Percentiles rank a stretch among this genome's conserved stretches.
These are phyloP conservation scores for Bungarus multicinctus DNA, from an alignment of 2,113 vertebrate species.

Conservation along the genomic window DNA sequence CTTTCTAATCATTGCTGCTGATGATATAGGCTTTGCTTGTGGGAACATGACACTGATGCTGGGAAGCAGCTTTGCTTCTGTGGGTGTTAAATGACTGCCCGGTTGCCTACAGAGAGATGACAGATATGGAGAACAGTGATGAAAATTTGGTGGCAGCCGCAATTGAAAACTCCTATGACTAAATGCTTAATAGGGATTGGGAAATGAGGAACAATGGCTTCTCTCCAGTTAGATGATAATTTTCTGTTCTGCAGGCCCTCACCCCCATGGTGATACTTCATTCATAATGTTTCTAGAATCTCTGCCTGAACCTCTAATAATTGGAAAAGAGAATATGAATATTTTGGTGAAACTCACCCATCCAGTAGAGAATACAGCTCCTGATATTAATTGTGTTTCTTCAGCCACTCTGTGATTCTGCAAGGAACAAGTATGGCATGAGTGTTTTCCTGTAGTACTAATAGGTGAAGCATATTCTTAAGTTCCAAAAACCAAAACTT, in stretches of 20 bases:
- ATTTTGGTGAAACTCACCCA: neutral
- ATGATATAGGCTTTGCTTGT: neutral
- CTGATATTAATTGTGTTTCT: neutral
- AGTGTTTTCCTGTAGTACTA: neutral
- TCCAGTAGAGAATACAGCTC: neutral
- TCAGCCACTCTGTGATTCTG: neutral
- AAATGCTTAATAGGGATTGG: neutral
- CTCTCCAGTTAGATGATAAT: neutral
- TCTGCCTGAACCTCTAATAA: neutral
- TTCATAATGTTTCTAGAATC: neutral
- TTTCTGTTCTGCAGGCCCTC: neutral
- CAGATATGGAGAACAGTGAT: neutral
- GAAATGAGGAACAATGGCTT: neutral
- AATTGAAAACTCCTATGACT: neutral
- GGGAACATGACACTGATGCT: neutral
- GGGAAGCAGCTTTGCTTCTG: neutral
- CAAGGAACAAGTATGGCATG: neutral
- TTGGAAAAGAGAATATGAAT: neutral
- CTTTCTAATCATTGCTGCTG: neutral
- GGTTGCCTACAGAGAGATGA: neutral
- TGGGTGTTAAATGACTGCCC: neutral
- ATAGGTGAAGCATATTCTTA: neutral
- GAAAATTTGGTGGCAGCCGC: neutral
- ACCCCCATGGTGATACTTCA: neutral
- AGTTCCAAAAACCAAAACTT: neutral